These are phyloP conservation scores for Ceratosolen fusciceps DNA, from an alignment of 1,140 invertebrate genomes.

Conservation along the genomic window DNA sequence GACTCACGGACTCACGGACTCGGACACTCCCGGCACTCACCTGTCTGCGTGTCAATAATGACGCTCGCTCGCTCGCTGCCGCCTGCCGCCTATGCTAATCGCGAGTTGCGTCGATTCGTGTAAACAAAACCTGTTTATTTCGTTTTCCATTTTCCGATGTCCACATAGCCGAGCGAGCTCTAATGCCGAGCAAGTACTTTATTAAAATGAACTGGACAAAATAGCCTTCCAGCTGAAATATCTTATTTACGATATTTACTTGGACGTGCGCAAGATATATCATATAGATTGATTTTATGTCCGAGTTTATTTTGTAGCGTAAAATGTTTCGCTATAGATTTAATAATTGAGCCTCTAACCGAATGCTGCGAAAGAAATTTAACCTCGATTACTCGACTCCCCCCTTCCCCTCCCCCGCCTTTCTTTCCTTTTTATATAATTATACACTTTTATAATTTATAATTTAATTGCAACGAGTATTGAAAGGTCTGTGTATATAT, in stretches of 20 bases:
- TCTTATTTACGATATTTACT: constrained; percentile 21
- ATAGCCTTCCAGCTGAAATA: background rate
- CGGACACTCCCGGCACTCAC: too few relatives aligned
- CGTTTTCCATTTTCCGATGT: background rate
- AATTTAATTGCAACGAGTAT: too few relatives aligned
- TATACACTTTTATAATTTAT: too few relatives aligned
- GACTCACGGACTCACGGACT: too few relatives aligned
- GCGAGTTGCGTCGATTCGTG: background rate
- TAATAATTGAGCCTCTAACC: background rate
- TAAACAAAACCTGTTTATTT: background rate
- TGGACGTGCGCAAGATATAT: background rate
- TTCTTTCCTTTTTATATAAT: too few relatives aligned
- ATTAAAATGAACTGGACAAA: background rate
- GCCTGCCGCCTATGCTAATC: too few relatives aligned
- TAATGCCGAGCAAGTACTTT: background rate
- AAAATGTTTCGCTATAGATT: background rate
- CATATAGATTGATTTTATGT: background rate
- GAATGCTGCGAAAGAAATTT: background rate
- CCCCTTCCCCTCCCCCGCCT: too few relatives aligned
- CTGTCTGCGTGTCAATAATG: too few relatives aligned
- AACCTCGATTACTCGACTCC: too few relatives aligned
- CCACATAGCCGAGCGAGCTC: background rate
- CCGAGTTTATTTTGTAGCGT: background rate
- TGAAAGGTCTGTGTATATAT: too few relatives aligned
- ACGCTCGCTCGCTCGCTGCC: too few relatives aligned